These are phyloP conservation scores for Peromyscus californicus DNA, from an alignment of 2,113 vertebrate species.

Conservation along the genomic window DNA sequence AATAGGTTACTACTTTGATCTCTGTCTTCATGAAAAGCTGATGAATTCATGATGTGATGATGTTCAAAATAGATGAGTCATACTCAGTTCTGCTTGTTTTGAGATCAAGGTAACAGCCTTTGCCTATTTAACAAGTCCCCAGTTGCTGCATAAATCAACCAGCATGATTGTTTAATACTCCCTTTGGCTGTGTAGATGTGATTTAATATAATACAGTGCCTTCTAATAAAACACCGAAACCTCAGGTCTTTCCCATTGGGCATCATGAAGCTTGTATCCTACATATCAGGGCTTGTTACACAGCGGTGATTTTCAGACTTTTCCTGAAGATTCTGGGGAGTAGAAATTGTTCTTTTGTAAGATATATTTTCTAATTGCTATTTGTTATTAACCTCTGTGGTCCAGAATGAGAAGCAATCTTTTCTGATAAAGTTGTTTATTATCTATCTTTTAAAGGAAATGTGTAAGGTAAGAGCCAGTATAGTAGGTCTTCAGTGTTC, in stretches of 20 bases:
- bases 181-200: slow-evolving; percentile 49
- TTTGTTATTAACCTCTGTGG: slow-evolving; percentile 33
- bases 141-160: slow-evolving; percentile 41
- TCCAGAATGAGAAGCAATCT: slow-evolving; percentile 19
- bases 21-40: slow-evolving; percentile 7
- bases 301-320: slow-evolving; percentile 43
- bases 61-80: slow-evolving; percentile 51
- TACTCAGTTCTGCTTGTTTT: slow-evolving; percentile 25
- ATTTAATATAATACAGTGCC: slow-evolving; percentile 56
- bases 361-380: background rate
- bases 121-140: slow-evolving; percentile 59
- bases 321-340: background rate
- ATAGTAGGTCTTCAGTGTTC: background rate
- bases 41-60: slow-evolving; percentile 69
- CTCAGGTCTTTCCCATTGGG: background rate
- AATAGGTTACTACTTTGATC: slow-evolving; percentile 50
- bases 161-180: slow-evolving; percentile 62
- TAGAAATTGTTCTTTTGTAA: slow-evolving; percentile 49
- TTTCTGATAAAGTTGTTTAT: slow-evolving; percentile 26
- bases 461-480: background rate
- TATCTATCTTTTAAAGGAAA: slow-evolving; percentile 22
- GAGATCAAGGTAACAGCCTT: slow-evolving; percentile 61
- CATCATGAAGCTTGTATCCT: background rate
- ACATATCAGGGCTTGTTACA: background rate
- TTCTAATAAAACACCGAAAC: slow-evolving; percentile 56